Base-by-base conservation (phyloP, 1,140 invertebrate genomes). In the Trichogramma pretiosum region DNA sequence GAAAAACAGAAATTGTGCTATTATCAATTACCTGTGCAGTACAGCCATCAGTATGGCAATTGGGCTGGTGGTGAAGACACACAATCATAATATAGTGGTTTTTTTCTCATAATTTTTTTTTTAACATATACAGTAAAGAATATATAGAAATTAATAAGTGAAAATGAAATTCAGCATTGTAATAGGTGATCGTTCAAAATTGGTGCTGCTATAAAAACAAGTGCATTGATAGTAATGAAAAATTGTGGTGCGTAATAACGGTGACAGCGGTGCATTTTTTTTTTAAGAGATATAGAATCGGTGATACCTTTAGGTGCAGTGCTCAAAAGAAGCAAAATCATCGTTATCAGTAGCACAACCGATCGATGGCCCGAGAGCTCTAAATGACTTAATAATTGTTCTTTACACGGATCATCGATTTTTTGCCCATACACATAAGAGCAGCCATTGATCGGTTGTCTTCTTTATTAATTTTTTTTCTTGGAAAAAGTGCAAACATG, bases 21-120 rank as follows among this genome's bases (percentile, higher is more conserved):
- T n/a, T n/a, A n/a, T n/a, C n/a, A n/a, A 70, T 84, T 89, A 88
- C 85, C 86, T 89, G 76, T 83, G 78, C 65, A 87, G 77, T 65
- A 87, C 77, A 76, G 83, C 83, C 83, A 88, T 83, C 75, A 88
- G 82, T 73, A 81, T 84, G 80, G 83, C 84, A 79, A 88, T 83
- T 66, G 84, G 84, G 82, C 85, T 87, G 80, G 77, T 74, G 70
- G 65, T 69, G 71, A 67, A 72, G 68, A 70, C 68, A 72, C 69
- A 72, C 64, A 72, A 70, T 68, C 65, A 61, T 62, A 63, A 65
- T 60, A 61, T 61, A 59, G 63, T 59, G 45, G n/a, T 42, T 41
- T 34, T 59, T 60, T 59, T 56, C 63, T 64, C 59, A 59, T 63
- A 64, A 64, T 8, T 78, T n/a, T n/a, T n/a, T n/a, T n/a, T n/a